Base-by-base conservation (phyloP, 2,113 vertebrate genomes). In the Siniperca chuatsi region DNA sequence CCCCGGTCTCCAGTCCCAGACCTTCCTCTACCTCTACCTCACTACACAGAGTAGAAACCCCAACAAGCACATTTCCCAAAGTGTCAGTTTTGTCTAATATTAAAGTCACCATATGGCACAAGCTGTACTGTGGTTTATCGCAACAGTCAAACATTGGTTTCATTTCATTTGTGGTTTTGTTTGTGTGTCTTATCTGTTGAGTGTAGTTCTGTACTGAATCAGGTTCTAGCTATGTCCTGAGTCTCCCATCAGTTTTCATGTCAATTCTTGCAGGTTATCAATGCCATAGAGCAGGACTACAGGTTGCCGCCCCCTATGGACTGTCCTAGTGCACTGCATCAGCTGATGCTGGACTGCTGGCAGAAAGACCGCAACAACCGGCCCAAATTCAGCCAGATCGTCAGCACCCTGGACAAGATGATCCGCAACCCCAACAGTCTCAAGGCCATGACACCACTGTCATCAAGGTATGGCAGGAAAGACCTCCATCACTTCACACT, bases 311-410 rank as follows among this genome's bases (percentile, higher is more conserved):
- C 97, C 0, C 98, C 98, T 35, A 99, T 99, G 98, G 98, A 99
- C 79, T 99, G 98, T 78, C 98, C 98, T 0, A 97, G 95, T 1
- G 96, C 97, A 21, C 92, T 99, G 42, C 98, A 99, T 91, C 98
- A 99, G 92, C 95, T 99, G 50, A 99, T 99, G 98, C 95, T 99
- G 33, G 98, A 99, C 95, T 98, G 98, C 81, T 99, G 98, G 98
- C 98, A 99, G 93, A 99, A 99, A 90, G 98, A 99, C 66, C 93
- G 98, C 54, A 99, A 98, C 94, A 98, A 97, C 89, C 92, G 98
- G 83, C 98, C 98, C 55, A 99, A 99, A 78, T 98, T 99, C 72
- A 96, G 96, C 79, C 98, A 98, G 90, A 99, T 97, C 35, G 98
- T 99, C 89, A 97, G 97, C 95, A 99, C 96, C 7, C 91, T 99